Base-by-base conservation (phyloP, 2,797 vertebrate species). In the Melanotaenia boesemani region DNA sequence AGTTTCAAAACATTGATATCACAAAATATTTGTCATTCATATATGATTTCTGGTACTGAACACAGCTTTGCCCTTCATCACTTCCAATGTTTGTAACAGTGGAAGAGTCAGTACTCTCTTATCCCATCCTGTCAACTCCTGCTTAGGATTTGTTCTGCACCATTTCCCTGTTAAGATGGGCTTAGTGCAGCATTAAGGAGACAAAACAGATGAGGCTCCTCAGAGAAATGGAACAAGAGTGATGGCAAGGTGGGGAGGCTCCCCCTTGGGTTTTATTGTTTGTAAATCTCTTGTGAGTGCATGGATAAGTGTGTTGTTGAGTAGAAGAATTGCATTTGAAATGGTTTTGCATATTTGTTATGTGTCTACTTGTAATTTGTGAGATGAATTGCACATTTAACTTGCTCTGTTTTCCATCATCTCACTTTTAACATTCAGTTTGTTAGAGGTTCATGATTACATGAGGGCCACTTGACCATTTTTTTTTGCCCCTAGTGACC, bases 101-200 rank as follows among this genome's bases (percentile, higher is more conserved):
- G 56, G 72, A 64, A 69, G 57, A 32, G 28, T 70, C 75, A 63
- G 81, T 66, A 68, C 70, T 84, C 64, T 90, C 83, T 90, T 88
- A 87, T 89, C 87, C 85, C 89, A 65, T 39, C 70, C 82, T 79
- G 81, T 90, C 85, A 86, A 87, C 76, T 89, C 75, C 80, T 85
- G 85, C 83, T 91, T 79, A 65, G 88, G 90, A 92, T 94, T 92
- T 93, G 88, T 94, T 93, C 91, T 86, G 91, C 91, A 90, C 87
- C 89, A 86, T 93, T 91, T 92, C 91, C 82, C 85, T 28, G 70
- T 89, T 90, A 91, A 93, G 88, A 92, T 86, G 84, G 82, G 86
- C 86, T 93, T 92, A 92, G 81, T 84, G 89, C 82, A 79, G 86
- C 85, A 83, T 90, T 92, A 92, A 83, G 82, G 78, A 88, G 81